Percentiles rank a stretch among this genome's conserved stretches.
phyloP scores from a whole-genome alignment of 2,888 invertebrate species.

The Thereva nobilitata region DNA sequence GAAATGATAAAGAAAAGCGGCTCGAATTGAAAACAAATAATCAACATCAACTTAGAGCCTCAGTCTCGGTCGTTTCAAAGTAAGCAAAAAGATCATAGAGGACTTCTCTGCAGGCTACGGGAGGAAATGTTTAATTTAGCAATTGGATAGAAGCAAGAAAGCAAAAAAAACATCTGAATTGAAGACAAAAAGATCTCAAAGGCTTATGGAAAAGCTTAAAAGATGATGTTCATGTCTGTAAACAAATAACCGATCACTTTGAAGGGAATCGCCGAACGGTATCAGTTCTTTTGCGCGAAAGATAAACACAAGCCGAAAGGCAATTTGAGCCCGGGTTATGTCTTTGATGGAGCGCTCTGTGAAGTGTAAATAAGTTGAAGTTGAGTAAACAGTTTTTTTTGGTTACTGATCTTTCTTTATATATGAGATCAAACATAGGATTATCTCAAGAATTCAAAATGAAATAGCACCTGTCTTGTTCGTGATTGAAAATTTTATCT shows the following conservation, averaged over 20 bases:
- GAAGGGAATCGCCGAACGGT: constrained; percentile 11
- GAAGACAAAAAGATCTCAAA: neutral
- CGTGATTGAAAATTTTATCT: too few relatives aligned
- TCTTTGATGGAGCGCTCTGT: constrained; percentile 26
- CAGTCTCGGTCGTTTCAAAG: neutral
- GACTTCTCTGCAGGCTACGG: too few relatives aligned
- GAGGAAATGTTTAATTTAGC: constrained; percentile 14
- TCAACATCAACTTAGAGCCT: too few relatives aligned
- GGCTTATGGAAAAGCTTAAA: constrained; percentile 10
- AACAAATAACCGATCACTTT: constrained; percentile 18
- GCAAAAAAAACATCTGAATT: neutral
- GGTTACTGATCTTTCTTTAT: too few relatives aligned
- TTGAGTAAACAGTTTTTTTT: too few relatives aligned
- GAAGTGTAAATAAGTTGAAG: constrained; percentile 17
- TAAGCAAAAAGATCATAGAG: neutral
- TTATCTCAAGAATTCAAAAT: too few relatives aligned
- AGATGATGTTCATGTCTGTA: constrained; percentile 19
- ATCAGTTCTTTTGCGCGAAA: constrained; percentile 26
- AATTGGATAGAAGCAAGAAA: constrained; percentile 1
- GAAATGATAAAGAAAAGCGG: too few relatives aligned
- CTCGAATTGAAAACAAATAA: too few relatives aligned
- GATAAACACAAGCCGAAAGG: constrained; percentile 19
- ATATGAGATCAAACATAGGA: too few relatives aligned
- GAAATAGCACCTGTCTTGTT: too few relatives aligned
- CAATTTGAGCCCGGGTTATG: constrained; percentile 1